These are phyloP conservation scores for Urechis unicinctus DNA, from an alignment of 2,888 invertebrate genomes.

Conservation along the genomic window DNA sequence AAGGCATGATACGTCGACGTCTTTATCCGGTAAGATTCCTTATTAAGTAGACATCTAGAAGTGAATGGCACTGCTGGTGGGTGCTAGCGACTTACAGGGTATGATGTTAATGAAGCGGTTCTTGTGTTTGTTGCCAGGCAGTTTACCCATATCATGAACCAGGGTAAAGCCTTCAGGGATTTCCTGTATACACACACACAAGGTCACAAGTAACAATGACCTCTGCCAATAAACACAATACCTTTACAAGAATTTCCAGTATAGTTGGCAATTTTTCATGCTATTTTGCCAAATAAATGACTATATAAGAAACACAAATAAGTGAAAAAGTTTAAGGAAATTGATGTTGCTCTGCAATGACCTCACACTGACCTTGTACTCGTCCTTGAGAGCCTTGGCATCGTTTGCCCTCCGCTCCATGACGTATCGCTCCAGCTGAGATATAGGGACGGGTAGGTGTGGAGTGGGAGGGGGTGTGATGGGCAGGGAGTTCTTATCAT, in stretches of 20 bases:
- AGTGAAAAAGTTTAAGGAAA: too few relatives aligned
- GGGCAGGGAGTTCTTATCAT: conserved; percentile 4
- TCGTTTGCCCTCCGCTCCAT: conserved; percentile 17
- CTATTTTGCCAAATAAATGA: too few relatives aligned
- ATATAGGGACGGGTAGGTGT: conserved; percentile 12
- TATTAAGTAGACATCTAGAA: too few relatives aligned
- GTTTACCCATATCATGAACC: conserved; percentile 13
- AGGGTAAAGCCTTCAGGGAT: conserved; percentile 19
- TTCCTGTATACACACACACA: conserved; percentile 19
- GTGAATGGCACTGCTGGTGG: too few relatives aligned
- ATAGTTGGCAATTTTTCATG: too few relatives aligned
- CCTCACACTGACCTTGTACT: conserved; percentile 18
- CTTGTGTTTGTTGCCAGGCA: conserved; percentile 21
- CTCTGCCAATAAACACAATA: too few relatives aligned
- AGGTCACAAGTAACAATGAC: too few relatives aligned
- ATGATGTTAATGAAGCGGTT: conserved; percentile 26
- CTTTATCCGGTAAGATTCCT: too few relatives aligned
- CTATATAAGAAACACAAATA: too few relatives aligned
- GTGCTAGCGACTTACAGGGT: conserved; percentile 21
- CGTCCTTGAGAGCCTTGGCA: conserved; percentile 15
- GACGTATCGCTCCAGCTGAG: conserved; percentile 20
- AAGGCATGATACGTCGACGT: too few relatives aligned
- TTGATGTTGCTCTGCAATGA: background rate
- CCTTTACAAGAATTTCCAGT: too few relatives aligned
- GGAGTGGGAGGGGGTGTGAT: conserved; percentile 10